Base-by-base conservation (phyloP, 2,113 vertebrate genomes). In the Pionites leucogaster region DNA sequence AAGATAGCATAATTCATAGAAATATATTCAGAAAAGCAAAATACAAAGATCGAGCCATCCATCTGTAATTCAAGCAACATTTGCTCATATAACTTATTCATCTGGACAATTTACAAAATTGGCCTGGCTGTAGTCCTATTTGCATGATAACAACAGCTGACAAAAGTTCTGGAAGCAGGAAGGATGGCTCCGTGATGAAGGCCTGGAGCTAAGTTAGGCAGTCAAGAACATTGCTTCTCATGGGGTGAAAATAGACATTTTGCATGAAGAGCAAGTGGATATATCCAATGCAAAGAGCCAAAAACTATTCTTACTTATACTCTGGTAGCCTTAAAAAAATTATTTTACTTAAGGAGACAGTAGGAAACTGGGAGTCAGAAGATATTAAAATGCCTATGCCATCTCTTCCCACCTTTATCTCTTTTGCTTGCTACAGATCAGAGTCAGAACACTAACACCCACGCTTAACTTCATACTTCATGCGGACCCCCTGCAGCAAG, bases 91-190 rank as follows among this genome's bases (percentile, higher is more conserved):
- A 94, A 92, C 72, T 81, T 70, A 37, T 88, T 97, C 93, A 93
- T 95, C 90, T 93, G 88, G 83, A 90, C 82, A 95, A 86, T 86
- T 92, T 88, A 71, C 47, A 84, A 88, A 90, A 95, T 86, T 94
- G 76, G 62, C 83, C 65, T 94, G 83, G 50, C 81, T 95, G 35
- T 82, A 78, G 72, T 94, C 77, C 92, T 92, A 76, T 91, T 95
- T 96, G 55, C 86, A 93, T 95, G 86, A 86, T 88, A 92, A 84
- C 83, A 90, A 71, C 92, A 96, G 88, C 90, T 96, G 92, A 92
- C 88, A 91, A 92, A 93, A 88, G 83, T 82, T 75, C 52, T 84
- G 69, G 80, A 80, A 84, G 69, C 82, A 65, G 69, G 24, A 86
- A 93, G 35, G 76, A 86, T 82, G 35, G 41, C 52, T 88, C 52